phyloP scores from a whole-genome alignment of 2,797 vertebrate genomes.

The Choloepus didactylus region DNA sequence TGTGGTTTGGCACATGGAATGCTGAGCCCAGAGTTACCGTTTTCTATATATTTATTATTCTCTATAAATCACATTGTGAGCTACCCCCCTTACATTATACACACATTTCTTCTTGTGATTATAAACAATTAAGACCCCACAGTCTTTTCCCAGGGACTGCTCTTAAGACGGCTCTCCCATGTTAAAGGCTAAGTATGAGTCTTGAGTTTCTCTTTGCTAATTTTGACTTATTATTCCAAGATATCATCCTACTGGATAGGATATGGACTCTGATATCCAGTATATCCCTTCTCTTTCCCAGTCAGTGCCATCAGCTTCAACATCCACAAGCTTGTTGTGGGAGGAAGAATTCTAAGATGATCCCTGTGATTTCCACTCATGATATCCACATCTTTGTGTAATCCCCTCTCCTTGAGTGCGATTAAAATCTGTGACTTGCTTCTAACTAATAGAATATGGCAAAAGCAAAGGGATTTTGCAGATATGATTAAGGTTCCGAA shows the following conservation, averaged over 20 bases:
- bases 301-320: slow-evolving; percentile 27
- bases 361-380: neutral
- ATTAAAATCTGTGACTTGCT: neutral
- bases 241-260: slow-evolving; percentile 24
- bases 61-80: slow-evolving; percentile 49
- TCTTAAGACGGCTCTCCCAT: slow-evolving; percentile 25
- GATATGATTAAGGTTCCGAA: neutral
- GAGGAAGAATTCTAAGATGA: slow-evolving; percentile 32
- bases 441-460: neutral
- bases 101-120: slow-evolving; percentile 62
- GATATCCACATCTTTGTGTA: neutral
- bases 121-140: slow-evolving; percentile 58
- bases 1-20: neutral
- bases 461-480: slow-evolving; percentile 51
- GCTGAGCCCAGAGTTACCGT: slow-evolving; percentile 51
- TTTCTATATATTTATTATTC: slow-evolving; percentile 70
- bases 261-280: neutral
- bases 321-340: neutral
- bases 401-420: neutral
- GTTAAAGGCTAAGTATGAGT: slow-evolving; percentile 41
- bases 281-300: slow-evolving; percentile 18
- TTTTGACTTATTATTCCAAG: slow-evolving; percentile 57
- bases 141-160: slow-evolving; percentile 42
- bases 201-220: slow-evolving; percentile 6
- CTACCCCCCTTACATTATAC: neutral